Evolutionary conservation across 2,888 invertebrate species (phyloP).

Genomic region (Muschampia plurimacula): DNA sequence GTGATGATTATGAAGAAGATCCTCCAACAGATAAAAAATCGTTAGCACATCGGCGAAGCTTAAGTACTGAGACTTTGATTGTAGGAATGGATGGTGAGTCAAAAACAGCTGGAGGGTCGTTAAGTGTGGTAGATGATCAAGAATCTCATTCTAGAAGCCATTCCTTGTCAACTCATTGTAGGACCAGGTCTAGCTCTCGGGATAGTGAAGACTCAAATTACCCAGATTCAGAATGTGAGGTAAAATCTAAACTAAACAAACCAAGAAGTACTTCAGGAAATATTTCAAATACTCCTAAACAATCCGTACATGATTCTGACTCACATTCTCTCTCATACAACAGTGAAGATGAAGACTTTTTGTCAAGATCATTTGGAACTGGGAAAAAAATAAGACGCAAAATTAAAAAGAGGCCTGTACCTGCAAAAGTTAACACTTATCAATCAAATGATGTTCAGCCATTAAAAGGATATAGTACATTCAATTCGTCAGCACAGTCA

Average conservation of each 20-base stretch:
- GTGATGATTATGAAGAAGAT: slow-evolving; percentile 58
- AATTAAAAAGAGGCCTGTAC: slow-evolving; percentile 56
- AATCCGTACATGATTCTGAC: slow-evolving; percentile 62
- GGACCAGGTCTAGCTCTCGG: slow-evolving; percentile 67
- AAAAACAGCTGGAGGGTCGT: slow-evolving; percentile 53
- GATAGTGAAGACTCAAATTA: slow-evolving; percentile 70
- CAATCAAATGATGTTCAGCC: slow-evolving; percentile 50
- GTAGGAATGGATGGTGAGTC: slow-evolving; percentile 54
- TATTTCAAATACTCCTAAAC: slow-evolving; percentile 45
- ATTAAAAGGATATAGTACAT: slow-evolving; percentile 71
- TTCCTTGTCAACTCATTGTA: slow-evolving; percentile 59
- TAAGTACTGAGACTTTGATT: slow-evolving; percentile 70
- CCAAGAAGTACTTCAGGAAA: slow-evolving; percentile 45
- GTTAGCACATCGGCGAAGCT: slow-evolving; percentile 51
- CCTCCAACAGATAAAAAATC: slow-evolving; percentile 47
- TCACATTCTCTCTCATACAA: slow-evolving; percentile 75
- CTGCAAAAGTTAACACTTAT: slow-evolving; percentile 53
- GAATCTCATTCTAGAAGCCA: slow-evolving; percentile 58
- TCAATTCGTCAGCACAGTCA: slow-evolving; percentile 62
- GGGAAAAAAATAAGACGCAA: slow-evolving; percentile 62
- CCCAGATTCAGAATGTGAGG: slow-evolving; percentile 67
- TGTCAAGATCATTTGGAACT: slow-evolving; percentile 71
- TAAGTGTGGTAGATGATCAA: slow-evolving; percentile 58
- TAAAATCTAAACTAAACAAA: slow-evolving; percentile 50
- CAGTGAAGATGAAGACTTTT: slow-evolving; percentile 76